Base-by-base conservation (phyloP, 1,140 invertebrate genomes). In the Drosophila seguyi region DNA sequence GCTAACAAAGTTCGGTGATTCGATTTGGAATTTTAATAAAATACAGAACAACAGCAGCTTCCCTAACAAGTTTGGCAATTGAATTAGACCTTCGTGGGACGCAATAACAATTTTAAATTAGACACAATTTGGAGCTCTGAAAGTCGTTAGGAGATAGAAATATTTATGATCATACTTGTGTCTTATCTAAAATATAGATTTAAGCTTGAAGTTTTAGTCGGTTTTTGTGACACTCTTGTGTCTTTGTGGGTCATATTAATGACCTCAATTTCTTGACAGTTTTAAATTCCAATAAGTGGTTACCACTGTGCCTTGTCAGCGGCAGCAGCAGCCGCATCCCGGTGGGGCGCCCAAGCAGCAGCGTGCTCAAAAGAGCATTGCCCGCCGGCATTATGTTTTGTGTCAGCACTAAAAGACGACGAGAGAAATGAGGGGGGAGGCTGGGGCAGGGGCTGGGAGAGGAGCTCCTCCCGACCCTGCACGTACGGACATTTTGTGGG, bases 351-450 rank as follows among this genome's bases (percentile, higher is more conserved):
- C 59, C 78, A 68, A 65, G 25, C n/a, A n/a, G 73, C 66, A 78
- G 81, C 78, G 81, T 88, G 85, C 84, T 88, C 88, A 90, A 88
- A 88, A 90, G 84, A 88, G 85, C 84, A 88, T 88, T 88, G 84
- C 85, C 84, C 85, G 85, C 72, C 84, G 84, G 84, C 84, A 90
- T 88, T 88, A 87, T 87, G 84, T 87, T 87, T 83, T 88, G 84
- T 87, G 84, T 87, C 84, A 87, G 80, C 84, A 63, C 72, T 72
- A 81, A 83, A 74, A 78, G 61, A 50, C 38, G 27, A 52, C 20
- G 39, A 31, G 1, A 41, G 44, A 36, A 44, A 45, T 6, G 5
- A 18, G 20, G 59, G n/a, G 39, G 22, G 31, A 6, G 22, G 18
- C 18, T 50, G 29, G 25, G 27, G 18, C 11, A 14, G 22, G 25